Evolutionary conservation across 2,888 invertebrate species (phyloP).

Genomic region (Drosophila conformis): DNA sequence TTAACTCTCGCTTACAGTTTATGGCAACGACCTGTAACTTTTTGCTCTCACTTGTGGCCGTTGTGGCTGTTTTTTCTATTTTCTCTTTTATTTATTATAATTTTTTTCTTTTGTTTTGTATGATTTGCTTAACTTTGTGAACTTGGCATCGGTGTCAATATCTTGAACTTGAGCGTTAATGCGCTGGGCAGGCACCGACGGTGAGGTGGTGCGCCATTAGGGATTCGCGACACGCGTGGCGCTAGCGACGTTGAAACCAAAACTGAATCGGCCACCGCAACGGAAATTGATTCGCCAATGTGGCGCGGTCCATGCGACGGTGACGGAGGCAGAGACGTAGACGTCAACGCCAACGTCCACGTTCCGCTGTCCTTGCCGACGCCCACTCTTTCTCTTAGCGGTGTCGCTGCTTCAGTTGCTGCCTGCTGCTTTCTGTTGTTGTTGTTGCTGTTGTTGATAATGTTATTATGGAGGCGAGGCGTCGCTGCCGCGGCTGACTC

Average conservation of each 20-base stretch:
- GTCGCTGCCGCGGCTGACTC: conserved; percentile 36
- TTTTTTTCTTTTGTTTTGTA: conserved; percentile 14
- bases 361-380: conserved; percentile 70
- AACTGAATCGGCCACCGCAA: conserved; percentile 77
- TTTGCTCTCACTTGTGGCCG: conserved; percentile 28
- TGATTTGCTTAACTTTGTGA: conserved; percentile 13
- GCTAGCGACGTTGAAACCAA: conserved; percentile 76
- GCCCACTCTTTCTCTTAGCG: conserved; percentile 62
- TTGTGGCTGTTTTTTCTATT: conserved; percentile 3
- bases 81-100: conserved; percentile 2
- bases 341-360: conserved; percentile 35
- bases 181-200: conserved; percentile 37
- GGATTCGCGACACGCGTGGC: conserved; percentile 77
- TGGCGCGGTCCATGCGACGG: conserved; percentile 47
- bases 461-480: conserved; percentile 48
- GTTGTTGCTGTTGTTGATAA: conserved; percentile 53
- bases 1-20: conserved; percentile 18
- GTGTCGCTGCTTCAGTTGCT: conserved; percentile 39
- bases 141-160: conserved; percentile 17
- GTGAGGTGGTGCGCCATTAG: conserved; percentile 63
- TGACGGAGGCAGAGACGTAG: conserved; percentile 16
- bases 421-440: conserved; percentile 11
- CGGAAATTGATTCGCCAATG: conserved; percentile 79
- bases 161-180: conserved; percentile 54
- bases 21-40: conserved; percentile 7